Percentiles rank a stretch among this genome's conserved stretches.
These are phyloP conservation scores for Saimiri boliviensis DNA, from an alignment of 2,113 vertebrate genomes.

Conservation along the genomic window DNA sequence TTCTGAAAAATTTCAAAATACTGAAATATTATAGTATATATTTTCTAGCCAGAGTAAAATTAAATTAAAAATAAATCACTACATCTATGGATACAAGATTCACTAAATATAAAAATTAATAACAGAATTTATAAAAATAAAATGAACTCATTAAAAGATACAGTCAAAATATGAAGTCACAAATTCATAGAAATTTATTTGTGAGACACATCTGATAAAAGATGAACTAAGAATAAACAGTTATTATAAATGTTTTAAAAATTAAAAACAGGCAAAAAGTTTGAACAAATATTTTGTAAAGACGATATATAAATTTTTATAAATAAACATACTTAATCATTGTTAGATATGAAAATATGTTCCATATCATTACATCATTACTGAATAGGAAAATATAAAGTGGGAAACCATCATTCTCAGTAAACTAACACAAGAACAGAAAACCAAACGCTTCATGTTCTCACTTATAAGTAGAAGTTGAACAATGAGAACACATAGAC, in stretches of 20 bases:
- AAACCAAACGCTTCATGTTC: too few relatives aligned
- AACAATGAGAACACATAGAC: too few relatives aligned
- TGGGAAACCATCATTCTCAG: too few relatives aligned
- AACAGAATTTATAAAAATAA: neutral
- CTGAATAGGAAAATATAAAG: neutral
- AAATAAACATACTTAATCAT: neutral
- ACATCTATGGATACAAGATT: neutral
- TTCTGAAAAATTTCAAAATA: neutral
- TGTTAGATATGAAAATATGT: neutral
- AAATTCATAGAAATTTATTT: neutral
- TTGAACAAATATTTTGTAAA: neutral
- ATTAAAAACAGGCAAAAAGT: neutral
- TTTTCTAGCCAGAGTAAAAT: neutral
- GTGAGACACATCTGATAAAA: neutral
- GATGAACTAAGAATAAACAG: neutral
- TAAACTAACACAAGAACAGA: too few relatives aligned
- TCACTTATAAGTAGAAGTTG: too few relatives aligned
- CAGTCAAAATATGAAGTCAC: neutral
- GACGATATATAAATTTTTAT: neutral
- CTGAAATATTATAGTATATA: neutral
- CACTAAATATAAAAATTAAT: constrained; percentile 4
- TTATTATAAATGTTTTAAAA: neutral
- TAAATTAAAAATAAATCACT: neutral
- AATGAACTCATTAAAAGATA: neutral
- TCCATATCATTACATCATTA: neutral